These are phyloP conservation scores for Hyphantria cunea DNA, from an alignment of 1,140 invertebrate species.

Conservation along the genomic window DNA sequence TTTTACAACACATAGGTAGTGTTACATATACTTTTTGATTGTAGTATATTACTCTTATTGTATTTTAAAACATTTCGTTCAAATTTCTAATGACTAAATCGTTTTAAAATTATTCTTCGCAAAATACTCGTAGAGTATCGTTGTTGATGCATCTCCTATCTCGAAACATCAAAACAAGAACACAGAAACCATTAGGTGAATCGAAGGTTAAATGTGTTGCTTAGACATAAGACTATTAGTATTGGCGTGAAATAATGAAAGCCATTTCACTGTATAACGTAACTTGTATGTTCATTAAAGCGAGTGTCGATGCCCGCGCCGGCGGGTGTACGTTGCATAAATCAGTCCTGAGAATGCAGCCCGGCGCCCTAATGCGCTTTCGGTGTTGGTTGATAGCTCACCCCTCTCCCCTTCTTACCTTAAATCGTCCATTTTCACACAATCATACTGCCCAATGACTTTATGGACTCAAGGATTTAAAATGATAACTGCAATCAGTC, in stretches of 20 bases:
- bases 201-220: conserved; percentile 45
- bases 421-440: conserved; percentile 32
- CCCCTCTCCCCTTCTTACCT: conserved; percentile 38
- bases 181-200: conserved; percentile 45
- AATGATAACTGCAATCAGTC: conserved; percentile 14
- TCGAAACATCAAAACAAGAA: conserved; percentile 35
- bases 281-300: conserved; percentile 76
- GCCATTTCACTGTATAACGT: conserved; percentile 71
- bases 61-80: no score
- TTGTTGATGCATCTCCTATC: not conserved
- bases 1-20: no score
- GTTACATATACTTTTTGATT: no score
- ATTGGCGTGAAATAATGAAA: conserved; percentile 76
- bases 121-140: conserved; percentile 9
- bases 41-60: no score
- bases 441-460: conserved; percentile 25
- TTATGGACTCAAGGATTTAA: conserved; percentile 16
- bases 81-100: no score
- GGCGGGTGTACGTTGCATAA: conserved; percentile 68
- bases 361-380: conserved; percentile 77
- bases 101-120: not conserved
- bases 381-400: conserved; percentile 74
- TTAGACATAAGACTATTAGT: conserved; percentile 62
- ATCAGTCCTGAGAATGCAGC: conserved; percentile 72
- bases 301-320: conserved; percentile 65